Evolutionary conservation across 1,140 invertebrate species (phyloP).

Genomic region (Polyergus mexicanus): DNA sequence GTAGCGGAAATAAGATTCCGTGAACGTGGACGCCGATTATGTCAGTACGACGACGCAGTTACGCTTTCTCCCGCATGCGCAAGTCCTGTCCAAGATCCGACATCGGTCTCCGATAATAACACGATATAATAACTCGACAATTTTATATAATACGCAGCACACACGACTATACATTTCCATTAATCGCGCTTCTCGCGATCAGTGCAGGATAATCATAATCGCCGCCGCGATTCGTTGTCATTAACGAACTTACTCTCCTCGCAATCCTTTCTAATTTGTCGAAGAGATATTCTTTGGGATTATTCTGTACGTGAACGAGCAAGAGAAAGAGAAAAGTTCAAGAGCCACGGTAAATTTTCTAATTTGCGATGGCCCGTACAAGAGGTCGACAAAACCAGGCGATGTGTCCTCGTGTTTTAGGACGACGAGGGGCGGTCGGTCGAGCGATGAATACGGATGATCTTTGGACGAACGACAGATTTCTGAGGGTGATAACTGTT

Average conservation of each 20-base stretch:
- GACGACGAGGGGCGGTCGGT: slow-evolving; percentile 16
- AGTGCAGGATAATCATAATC: slow-evolving; percentile 2
- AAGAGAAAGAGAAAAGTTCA: not conserved
- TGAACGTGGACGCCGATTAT: slow-evolving; percentile 39
- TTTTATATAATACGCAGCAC: slow-evolving; percentile 8
- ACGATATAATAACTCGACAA: slow-evolving; percentile 42
- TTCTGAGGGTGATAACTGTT: slow-evolving; percentile 64
- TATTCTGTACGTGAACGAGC: not conserved
- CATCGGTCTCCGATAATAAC: slow-evolving; percentile 38
- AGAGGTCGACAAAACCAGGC: slow-evolving; percentile 28
- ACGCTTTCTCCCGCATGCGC: slow-evolving; percentile 51
- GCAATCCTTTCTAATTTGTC: not conserved
- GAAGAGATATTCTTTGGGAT: not conserved
- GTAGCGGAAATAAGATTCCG: slow-evolving; percentile 20
- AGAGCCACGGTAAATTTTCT: slow-evolving; percentile 10
- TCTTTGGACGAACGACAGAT: slow-evolving; percentile 64
- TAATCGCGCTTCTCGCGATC: slow-evolving; percentile 32
- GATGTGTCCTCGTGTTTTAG: slow-evolving; percentile 56
- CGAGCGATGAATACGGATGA: slow-evolving; percentile 66
- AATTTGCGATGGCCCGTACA: slow-evolving; percentile 50
- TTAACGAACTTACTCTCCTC: slow-evolving; percentile 6
- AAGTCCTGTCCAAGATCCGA: not conserved
- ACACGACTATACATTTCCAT: not conserved
- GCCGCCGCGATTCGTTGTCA: slow-evolving; percentile 13
- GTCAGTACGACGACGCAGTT: slow-evolving; percentile 53